phyloP scores from a whole-genome alignment of 2,797 vertebrate genomes.

The Pristis pectinata region DNA sequence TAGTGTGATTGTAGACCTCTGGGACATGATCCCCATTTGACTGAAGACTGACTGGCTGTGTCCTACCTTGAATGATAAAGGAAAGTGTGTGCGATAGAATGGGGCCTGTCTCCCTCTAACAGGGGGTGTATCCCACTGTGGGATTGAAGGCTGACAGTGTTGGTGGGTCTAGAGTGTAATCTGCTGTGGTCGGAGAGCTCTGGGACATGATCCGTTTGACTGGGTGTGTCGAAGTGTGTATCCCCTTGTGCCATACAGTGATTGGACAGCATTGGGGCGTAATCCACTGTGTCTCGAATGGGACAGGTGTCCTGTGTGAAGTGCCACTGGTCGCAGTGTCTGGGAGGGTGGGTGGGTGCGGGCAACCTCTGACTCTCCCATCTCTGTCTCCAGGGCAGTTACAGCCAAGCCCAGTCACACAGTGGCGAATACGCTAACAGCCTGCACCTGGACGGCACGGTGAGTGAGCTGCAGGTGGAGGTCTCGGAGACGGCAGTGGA shows the following conservation, averaged over 20 bases:
- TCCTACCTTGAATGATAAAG: no score
- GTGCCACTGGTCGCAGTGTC: no score
- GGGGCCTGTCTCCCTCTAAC: neutral
- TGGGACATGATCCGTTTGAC: neutral
- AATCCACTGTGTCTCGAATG: neutral
- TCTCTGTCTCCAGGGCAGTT: constrained; percentile 69
- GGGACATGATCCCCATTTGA: neutral
- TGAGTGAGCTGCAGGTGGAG: constrained; percentile 86
- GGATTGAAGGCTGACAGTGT: neutral
- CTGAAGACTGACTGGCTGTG: neutral
- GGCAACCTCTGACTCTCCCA: neutral
- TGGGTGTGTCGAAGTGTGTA: neutral
- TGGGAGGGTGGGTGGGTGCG: neutral
- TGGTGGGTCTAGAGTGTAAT: no score
- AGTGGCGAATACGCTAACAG: constrained; percentile 63
- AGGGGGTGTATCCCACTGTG: neutral
- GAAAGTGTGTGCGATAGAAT: neutral
- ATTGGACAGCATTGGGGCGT: neutral
- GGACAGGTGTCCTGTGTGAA: neutral
- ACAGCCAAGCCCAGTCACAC: constrained; percentile 65
- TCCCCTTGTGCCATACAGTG: neutral
- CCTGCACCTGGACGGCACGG: constrained; percentile 73
- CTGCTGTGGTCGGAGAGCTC: neutral
- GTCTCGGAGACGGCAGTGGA: constrained; percentile 82
- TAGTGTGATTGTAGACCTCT: neutral